Percentiles rank a stretch among this genome's conserved stretches.
phyloP scores from a whole-genome alignment of 2,888 invertebrate species.

The Omphaloscelis lunosa region DNA sequence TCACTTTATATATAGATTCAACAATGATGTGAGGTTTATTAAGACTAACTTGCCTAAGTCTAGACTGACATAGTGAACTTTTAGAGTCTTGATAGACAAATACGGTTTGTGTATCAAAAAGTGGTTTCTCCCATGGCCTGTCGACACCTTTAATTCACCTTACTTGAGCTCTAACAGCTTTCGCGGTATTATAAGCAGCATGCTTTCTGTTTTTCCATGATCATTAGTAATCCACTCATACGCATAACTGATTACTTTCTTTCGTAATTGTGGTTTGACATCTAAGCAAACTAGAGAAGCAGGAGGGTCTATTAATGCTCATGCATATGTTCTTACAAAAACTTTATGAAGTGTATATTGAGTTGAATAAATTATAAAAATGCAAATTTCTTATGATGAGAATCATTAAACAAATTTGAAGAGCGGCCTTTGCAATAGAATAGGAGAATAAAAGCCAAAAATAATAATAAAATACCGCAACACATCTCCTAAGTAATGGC shows the following conservation, averaged over 20 bases:
- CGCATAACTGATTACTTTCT: constrained; percentile 38
- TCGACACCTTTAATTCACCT: constrained; percentile 35
- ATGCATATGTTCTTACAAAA: background rate
- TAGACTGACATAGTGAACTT: background rate
- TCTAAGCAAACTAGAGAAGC: background rate
- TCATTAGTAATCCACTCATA: constrained; percentile 19
- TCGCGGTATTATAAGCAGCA: constrained; percentile 36
- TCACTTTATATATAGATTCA: no score
- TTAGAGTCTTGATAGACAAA: constrained; percentile 4
- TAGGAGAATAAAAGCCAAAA: background rate
- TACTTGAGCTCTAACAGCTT: constrained; percentile 48
- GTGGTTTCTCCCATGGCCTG: constrained; percentile 25
- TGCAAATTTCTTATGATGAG: background rate
- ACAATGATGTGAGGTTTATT: background rate
- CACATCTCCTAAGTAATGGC: background rate
- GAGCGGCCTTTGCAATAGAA: background rate
- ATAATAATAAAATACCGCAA: background rate
- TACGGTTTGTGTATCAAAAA: constrained; percentile 15
- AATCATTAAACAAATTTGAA: background rate
- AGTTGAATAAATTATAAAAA: background rate
- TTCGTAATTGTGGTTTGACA: constrained; percentile 18
- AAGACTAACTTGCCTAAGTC: background rate
- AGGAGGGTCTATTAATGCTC: background rate
- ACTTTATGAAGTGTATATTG: background rate
- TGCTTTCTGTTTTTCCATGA: constrained; percentile 35